Evolutionary conservation across 2,113 vertebrate species (phyloP).

Genomic region (Phainopepla nitens): DNA sequence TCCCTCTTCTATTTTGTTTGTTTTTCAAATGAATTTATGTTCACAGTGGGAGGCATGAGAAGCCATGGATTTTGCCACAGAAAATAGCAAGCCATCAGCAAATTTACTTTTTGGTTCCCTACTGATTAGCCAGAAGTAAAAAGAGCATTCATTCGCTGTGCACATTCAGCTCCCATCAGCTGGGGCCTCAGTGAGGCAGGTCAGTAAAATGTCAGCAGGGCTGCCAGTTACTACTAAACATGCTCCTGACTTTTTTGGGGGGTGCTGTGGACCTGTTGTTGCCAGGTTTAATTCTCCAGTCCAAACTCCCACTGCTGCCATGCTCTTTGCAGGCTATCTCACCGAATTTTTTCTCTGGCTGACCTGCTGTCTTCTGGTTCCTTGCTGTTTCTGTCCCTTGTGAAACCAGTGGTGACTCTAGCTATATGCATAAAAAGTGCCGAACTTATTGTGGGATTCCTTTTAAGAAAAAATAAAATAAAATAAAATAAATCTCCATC

Average conservation of each 20-base stretch:
- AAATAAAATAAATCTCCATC: neutral
- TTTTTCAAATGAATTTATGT: slow-evolving; percentile 21
- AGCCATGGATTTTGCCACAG: neutral
- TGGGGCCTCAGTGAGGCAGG: neutral
- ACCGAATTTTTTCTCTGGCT: neutral
- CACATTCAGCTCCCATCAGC: neutral
- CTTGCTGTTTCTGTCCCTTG: neutral
- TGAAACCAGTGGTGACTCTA: neutral
- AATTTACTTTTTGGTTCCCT: neutral
- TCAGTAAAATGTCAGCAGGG: neutral
- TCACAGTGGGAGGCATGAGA: neutral
- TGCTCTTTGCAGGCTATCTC: neutral
- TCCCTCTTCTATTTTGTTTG: neutral
- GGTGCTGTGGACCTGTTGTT: neutral
- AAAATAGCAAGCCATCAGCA: neutral
- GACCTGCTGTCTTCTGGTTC: neutral
- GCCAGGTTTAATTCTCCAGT: neutral
- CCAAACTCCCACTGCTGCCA: neutral
- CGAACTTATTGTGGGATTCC: neutral
- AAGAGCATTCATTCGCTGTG: neutral
- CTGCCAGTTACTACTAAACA: neutral
- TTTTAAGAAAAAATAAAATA: neutral
- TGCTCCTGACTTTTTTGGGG: neutral
- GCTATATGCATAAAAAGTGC: neutral
- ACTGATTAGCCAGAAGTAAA: neutral